A percentile compares a stretch with the other conserved stretches of the same genome.
Evolutionary conservation across 2,888 invertebrate genomes (phyloP).

Genomic region (Aricia artaxerxes): DNA sequence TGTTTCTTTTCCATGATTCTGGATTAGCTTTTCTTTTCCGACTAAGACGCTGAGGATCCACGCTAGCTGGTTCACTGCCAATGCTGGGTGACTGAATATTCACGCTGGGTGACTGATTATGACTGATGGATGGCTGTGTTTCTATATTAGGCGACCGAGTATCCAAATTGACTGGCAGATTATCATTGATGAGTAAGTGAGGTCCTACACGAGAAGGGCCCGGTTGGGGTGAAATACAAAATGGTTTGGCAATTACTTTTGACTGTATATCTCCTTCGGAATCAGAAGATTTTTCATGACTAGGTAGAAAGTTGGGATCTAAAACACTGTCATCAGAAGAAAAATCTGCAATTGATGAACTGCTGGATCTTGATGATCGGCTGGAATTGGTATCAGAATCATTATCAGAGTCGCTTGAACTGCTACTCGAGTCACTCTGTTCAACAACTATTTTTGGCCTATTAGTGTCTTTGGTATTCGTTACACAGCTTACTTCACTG

Average conservation of each 20-base stretch:
- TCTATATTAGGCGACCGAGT: conserved; percentile 28
- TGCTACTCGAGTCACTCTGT: conserved; percentile 37
- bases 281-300: conserved; percentile 36
- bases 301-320: conserved; percentile 35
- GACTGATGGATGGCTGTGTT: conserved; percentile 16
- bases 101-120: conserved; percentile 34
- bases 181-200: conserved; percentile 28
- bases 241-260: conserved; percentile 36
- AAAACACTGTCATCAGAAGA: conserved; percentile 35
- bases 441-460: conserved; percentile 35
- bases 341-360: conserved; percentile 35
- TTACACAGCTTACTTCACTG: conserved; percentile 37
- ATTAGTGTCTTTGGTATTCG: conserved; percentile 35
- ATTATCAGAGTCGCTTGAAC: conserved; percentile 35
- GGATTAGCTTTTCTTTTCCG: too few relatives aligned
- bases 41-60: conserved; percentile 32
- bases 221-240: conserved; percentile 31
- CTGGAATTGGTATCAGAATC: conserved; percentile 32
- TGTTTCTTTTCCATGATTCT: too few relatives aligned
- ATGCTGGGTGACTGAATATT: conserved; percentile 37
- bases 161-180: conserved; percentile 35
- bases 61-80: conserved; percentile 35
- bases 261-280: conserved; percentile 35
- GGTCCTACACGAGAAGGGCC: conserved; percentile 32
- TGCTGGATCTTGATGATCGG: conserved; percentile 35